Conservation (phyloP, 2,113 vertebrate species). For the Reinhardtius hippoglossoides region DNA sequence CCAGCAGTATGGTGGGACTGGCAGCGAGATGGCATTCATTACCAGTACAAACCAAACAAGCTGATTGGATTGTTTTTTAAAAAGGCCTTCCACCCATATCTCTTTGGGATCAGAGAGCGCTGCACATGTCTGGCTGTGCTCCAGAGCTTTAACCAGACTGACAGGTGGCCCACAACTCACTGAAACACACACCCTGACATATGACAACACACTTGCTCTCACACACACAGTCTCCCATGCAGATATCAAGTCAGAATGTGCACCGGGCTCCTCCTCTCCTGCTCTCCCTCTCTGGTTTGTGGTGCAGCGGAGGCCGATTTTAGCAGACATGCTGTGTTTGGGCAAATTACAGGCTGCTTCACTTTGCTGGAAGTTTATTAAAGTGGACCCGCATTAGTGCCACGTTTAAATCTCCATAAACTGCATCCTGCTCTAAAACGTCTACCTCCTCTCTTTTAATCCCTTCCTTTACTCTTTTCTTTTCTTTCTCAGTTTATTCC, state of each 20-base stretch:
- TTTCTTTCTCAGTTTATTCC: background rate
- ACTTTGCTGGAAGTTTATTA: conserved; percentile 22
- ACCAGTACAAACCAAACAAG: conserved; percentile 54
- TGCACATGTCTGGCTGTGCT: conserved; percentile 40
- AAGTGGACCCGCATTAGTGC: conserved; percentile 24
- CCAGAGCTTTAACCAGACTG: conserved; percentile 36
- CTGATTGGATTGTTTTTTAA: conserved; percentile 28
- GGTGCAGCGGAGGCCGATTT: conserved; percentile 28
- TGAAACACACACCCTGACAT: background rate
- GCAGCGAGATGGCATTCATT: conserved; percentile 37
- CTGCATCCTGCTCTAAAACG: background rate
- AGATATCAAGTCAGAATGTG: background rate
- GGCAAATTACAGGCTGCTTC: conserved; percentile 44
- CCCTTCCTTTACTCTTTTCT: background rate
- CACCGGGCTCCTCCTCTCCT: background rate
- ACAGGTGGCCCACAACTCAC: conserved; percentile 48
- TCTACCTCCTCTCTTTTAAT: no score
- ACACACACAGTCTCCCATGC: conserved; percentile 13
- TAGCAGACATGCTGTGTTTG: conserved; percentile 12
- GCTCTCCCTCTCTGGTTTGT: conserved; percentile 14
- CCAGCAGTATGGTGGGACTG: conserved; percentile 35
- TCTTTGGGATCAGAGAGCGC: background rate
- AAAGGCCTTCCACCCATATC: background rate
- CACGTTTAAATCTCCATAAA: conserved; percentile 6
- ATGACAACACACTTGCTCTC: background rate